Conservation (phyloP, 2,888 invertebrate genomes). For the Toxonevra muliebris region DNA sequence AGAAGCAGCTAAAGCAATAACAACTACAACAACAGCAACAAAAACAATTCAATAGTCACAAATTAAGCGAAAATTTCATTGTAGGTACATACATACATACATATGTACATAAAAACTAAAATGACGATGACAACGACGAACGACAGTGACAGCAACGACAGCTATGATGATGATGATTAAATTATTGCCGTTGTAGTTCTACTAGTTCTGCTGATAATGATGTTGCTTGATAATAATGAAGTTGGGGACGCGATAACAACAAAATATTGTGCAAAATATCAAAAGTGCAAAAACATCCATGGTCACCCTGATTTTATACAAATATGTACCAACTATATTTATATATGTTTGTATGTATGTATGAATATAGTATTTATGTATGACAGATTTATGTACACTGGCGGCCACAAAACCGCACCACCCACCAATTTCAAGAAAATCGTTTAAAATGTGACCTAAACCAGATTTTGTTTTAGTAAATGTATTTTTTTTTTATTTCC, state of each 20-base stretch:
- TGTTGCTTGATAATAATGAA: slow-evolving; percentile 22
- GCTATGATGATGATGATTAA: background rate
- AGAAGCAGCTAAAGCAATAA: background rate
- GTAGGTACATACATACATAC: slow-evolving; percentile 6
- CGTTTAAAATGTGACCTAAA: too few species aligned
- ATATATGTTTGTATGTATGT: slow-evolving; percentile 8
- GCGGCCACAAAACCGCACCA: too few species aligned
- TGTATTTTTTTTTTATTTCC: too few species aligned
- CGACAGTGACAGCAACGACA: slow-evolving; percentile 12
- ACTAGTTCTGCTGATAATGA: slow-evolving; percentile 24
- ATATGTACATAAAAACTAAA: slow-evolving; percentile 20
- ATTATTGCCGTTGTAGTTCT: too few species aligned
- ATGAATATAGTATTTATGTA: background rate
- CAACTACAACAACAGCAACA: slow-evolving; percentile 22
- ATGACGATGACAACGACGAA: background rate
- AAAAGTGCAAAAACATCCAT: background rate
- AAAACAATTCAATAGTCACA: slow-evolving; percentile 29
- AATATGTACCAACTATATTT: slow-evolving; percentile 3
- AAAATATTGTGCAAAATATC: slow-evolving; percentile 19
- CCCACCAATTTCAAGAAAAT: too few species aligned
- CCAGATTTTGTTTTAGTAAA: too few species aligned
- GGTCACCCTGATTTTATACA: background rate
- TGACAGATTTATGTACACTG: background rate
- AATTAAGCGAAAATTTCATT: slow-evolving; percentile 30
- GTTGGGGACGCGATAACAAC: slow-evolving; percentile 26